Percentiles rank a stretch among this genome's conserved stretches.
Conservation (phyloP, 2,888 invertebrate species). For the Phrixothrix hirtus region DNA sequence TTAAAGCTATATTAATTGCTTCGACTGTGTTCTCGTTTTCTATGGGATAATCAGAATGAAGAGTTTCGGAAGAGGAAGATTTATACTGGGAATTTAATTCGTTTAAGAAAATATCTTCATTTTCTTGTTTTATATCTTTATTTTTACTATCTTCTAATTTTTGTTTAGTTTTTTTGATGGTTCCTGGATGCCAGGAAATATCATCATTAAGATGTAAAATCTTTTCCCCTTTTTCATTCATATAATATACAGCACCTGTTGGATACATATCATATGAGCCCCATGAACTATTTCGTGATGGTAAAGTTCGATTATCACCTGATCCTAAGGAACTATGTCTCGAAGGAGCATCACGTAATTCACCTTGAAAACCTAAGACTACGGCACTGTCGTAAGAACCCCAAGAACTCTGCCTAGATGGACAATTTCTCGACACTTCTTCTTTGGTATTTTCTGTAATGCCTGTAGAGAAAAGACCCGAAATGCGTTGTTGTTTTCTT, state of each 20-base stretch:
- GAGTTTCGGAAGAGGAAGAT: slow-evolving; percentile 52
- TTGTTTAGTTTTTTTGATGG: slow-evolving; percentile 71
- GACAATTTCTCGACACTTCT: slow-evolving; percentile 56
- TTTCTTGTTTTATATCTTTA: no score
- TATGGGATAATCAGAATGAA: slow-evolving; percentile 42
- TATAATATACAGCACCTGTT: slow-evolving; percentile 45
- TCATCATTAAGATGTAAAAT: slow-evolving; percentile 54
- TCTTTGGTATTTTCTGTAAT: slow-evolving; percentile 43
- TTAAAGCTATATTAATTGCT: slow-evolving; percentile 44
- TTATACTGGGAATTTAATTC: slow-evolving; percentile 38
- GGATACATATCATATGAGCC: slow-evolving; percentile 70
- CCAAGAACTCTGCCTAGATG: slow-evolving; percentile 77
- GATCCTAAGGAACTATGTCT: slow-evolving; percentile 84
- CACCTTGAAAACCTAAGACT: slow-evolving; percentile 62
- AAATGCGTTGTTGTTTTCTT: slow-evolving; percentile 53
- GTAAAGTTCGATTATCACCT: slow-evolving; percentile 67
- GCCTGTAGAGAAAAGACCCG: slow-evolving; percentile 52
- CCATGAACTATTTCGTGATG: slow-evolving; percentile 73
- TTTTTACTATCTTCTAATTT: no score
- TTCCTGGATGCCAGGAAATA: slow-evolving; percentile 69
- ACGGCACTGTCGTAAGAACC: slow-evolving; percentile 78
- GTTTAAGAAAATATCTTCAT: slow-evolving; percentile 53
- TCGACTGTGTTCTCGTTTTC: slow-evolving; percentile 38
- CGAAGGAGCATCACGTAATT: slow-evolving; percentile 65
- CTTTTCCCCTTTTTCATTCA: slow-evolving; percentile 50